Evolutionary conservation across 92 coral and sea anemone species (phyloP).

Genomic region (Siderastrea radians): DNA sequence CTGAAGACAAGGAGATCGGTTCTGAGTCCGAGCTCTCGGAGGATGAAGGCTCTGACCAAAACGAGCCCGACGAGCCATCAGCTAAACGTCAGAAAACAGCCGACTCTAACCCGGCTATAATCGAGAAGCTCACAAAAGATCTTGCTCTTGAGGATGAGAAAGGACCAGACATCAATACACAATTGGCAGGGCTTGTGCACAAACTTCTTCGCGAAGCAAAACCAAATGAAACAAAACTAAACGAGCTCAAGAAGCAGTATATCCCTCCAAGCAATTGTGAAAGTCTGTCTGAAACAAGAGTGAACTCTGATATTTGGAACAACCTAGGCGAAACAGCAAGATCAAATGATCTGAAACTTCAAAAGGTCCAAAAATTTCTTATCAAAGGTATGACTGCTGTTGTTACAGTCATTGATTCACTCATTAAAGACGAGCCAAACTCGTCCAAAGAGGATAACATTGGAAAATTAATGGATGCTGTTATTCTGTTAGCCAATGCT

Average conservation of each 20-base stretch:
- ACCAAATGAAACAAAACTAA: conserved; percentile 22
- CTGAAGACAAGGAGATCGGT: background rate
- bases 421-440: background rate
- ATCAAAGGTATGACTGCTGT: conserved; percentile 17
- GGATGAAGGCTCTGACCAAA: background rate
- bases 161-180: conserved; percentile 13
- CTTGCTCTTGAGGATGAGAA: conserved; percentile 23
- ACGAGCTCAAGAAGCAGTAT: conserved; percentile 8
- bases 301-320: conserved; percentile 4
- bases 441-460: background rate
- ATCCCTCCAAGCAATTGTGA: conserved; percentile 17
- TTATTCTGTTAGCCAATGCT: background rate
- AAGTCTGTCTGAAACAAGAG: conserved; percentile 1
- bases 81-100: conserved; percentile 1
- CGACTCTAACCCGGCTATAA: conserved; percentile 9
- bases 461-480: conserved; percentile 5
- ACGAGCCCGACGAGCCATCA: conserved; percentile 3
- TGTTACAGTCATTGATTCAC: conserved; percentile 7
- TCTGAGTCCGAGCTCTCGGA: conserved; percentile 6
- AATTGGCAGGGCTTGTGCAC: background rate
- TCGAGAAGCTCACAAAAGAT: conserved; percentile 9
- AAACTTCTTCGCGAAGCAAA: conserved; percentile 8
- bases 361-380: conserved; percentile 2
- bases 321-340: conserved; percentile 1
- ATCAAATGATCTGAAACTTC: conserved; percentile 15